Conservation (phyloP, 2,888 invertebrate species). For the Pristionchus exspectatus region DNA sequence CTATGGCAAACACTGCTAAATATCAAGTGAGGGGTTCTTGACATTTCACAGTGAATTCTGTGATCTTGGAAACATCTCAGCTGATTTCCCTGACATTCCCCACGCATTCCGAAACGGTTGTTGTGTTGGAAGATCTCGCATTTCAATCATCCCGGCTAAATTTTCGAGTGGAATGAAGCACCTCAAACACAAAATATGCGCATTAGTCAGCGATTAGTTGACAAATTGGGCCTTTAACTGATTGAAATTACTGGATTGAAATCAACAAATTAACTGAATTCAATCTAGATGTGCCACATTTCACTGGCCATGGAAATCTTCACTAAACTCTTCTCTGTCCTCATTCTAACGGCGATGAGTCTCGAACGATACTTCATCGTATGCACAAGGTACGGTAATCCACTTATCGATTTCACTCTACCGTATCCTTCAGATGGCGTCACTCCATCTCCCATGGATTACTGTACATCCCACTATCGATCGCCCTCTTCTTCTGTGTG, state of each 20-base stretch:
- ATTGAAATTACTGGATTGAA: not conserved
- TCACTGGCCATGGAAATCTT: constrained; percentile 70
- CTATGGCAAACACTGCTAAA: not conserved
- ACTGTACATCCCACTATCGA: constrained; percentile 38
- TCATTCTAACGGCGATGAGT: constrained; percentile 72
- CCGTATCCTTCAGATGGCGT: constrained; percentile 58
- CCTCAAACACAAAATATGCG: not conserved
- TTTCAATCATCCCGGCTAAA: not conserved
- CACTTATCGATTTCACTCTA: not conserved
- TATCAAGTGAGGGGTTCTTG: not conserved
- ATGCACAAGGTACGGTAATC: constrained; percentile 66
- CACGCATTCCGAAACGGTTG: not conserved
- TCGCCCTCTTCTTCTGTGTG: constrained; percentile 55
- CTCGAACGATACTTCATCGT: constrained; percentile 74
- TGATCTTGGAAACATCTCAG: not conserved
- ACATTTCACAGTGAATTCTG: not conserved
- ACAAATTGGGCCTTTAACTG: not conserved
- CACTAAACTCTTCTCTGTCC: constrained; percentile 72
- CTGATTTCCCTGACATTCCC: not conserved
- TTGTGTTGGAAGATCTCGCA: constrained; percentile 14
- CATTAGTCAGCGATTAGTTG: constrained; percentile 10
- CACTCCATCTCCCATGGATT: constrained; percentile 53
- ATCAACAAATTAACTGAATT: not conserved
- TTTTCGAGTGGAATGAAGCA: not conserved
- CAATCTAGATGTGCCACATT: constrained; percentile 67